Base-by-base conservation (phyloP, 2,888 invertebrate genomes). In the Euphydryas editha region DNA sequence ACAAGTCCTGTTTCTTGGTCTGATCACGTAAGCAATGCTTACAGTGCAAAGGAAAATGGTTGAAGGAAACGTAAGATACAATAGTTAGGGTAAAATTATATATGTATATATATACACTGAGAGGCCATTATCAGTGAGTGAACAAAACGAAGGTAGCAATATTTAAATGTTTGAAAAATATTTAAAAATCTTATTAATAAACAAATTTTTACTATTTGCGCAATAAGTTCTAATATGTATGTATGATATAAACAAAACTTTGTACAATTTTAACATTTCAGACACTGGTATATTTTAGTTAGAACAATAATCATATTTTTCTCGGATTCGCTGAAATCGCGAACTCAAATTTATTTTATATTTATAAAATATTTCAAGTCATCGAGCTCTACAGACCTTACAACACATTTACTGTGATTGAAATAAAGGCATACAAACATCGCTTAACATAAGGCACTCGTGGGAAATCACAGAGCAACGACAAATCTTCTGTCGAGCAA, bases 1-100 rank as follows among this genome's bases (percentile, higher is more conserved):
- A 75, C 72, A 75, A 76, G 73, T 77, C 75, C 73, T 65, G 73
- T 76, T 75, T 71, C 72, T 73, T 68, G 68, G 68, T 61, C 74
- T 70, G 75, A 77, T 76, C 75, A 71, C 39, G 51, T 61, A 47
- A 59, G 59, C 59, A 62, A 62, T 55, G 51, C 64, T 54, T 51
- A 54, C 64, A 37, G 36, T 24, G 54, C 44, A 65, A 51, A 17
- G 20, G 4, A 30, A 55, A 20, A 55, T 20, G 3, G 15, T 30
- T 36, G 30, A 36, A 30, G 30, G 10, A 55, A 55, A 54, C 17
- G 15, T 20, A 15, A 2, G 4, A 17, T 30, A 55, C 11, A 36
- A n/a, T n/a, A 17, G 30, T 36, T 36, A 10, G 36, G 10, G 17
- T 55, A 54, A 30, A 30, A 17, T 55, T n/a, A 47, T 21, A 2